Percentiles rank a stretch among this genome's conserved stretches.
Evolutionary conservation across 2,113 vertebrate genomes (phyloP).

Genomic region (Syrrhaptes paradoxus): DNA sequence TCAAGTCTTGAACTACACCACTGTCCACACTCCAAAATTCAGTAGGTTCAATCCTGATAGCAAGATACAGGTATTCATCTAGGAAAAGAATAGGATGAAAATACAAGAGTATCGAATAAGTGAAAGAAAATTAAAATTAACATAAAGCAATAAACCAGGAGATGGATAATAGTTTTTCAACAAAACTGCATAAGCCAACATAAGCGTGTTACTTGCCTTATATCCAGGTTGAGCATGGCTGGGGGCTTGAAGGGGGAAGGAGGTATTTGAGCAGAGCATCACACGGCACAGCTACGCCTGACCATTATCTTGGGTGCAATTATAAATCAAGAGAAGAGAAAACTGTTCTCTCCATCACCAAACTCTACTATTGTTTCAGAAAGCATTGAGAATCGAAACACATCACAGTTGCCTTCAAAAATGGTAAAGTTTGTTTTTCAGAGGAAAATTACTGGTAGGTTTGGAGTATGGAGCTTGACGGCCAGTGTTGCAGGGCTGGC

Average conservation of each 20-base stretch:
- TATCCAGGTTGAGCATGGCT: accelerated
- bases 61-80: not conserved
- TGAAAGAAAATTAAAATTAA: not conserved
- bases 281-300: not conserved
- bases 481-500: not conserved
- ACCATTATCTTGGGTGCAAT: not conserved
- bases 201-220: not conserved
- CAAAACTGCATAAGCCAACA: accelerated
- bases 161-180: not conserved
- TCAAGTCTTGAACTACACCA: not conserved
- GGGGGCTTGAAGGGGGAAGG: accelerated
- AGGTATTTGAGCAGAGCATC: accelerated
- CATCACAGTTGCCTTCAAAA: not conserved
- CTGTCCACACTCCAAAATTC: not conserved
- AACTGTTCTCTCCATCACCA: not conserved
- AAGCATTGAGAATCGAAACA: not conserved
- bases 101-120: not conserved
- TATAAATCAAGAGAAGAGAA: not conserved
- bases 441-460: not conserved
- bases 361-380: not conserved
- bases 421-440: not conserved
- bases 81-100: not conserved
- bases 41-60: not conserved
- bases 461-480: not conserved
- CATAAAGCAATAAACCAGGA: not conserved